Conservation (phyloP, 2,888 invertebrate species). For the Alloscopus bannaensis region DNA sequence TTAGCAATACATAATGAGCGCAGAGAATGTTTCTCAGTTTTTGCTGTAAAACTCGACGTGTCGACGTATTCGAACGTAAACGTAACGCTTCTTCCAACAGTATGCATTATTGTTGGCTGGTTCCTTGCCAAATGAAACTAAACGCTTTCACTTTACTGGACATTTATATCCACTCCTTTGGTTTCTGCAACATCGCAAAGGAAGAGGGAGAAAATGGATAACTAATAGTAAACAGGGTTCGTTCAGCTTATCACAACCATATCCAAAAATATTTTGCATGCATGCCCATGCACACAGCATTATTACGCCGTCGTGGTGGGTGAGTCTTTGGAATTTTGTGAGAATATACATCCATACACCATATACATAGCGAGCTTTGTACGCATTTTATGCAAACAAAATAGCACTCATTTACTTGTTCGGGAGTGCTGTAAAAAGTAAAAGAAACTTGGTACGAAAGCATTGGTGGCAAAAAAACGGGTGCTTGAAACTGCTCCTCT, state of each 20-base stretch:
- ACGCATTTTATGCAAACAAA: constrained; percentile 13
- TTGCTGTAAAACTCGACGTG: constrained; percentile 55
- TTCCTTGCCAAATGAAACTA: constrained; percentile 64
- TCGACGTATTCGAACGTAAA: constrained; percentile 39
- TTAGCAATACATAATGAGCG: constrained; percentile 64
- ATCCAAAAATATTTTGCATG: too few species aligned
- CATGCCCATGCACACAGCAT: neutral
- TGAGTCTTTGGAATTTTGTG: neutral
- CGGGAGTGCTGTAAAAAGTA: too few species aligned
- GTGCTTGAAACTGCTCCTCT: constrained; percentile 23
- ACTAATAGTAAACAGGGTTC: constrained; percentile 10
- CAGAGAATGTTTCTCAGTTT: constrained; percentile 51
- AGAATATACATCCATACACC: too few species aligned
- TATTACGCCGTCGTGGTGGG: too few species aligned
- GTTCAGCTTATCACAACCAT: neutral
- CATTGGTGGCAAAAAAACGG: constrained; percentile 19
- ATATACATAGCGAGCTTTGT: neutral
- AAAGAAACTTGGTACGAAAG: constrained; percentile 25
- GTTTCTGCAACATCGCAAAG: too few species aligned
- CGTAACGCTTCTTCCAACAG: too few species aligned
- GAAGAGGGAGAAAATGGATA: constrained; percentile 11
- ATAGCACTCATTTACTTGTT: constrained; percentile 21
- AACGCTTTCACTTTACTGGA: constrained; percentile 59
- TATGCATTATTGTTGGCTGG: constrained; percentile 60
- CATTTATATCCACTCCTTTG: constrained; percentile 56